Conservation (phyloP, 2,113 vertebrate genomes). For the Clinocottus analis region DNA sequence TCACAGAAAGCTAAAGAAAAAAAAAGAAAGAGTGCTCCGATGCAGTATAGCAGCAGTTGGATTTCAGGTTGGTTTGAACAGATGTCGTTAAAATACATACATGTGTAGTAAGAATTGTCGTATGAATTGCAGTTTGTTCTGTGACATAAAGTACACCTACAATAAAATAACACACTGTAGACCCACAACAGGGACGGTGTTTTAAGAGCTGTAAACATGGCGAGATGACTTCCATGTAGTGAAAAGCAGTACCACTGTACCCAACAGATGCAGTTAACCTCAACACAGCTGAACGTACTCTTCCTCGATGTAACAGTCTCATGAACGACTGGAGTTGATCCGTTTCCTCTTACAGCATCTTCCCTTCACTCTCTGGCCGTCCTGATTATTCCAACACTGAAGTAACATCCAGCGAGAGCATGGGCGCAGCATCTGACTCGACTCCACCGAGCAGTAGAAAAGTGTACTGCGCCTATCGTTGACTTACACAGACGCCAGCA, state of each 20-base stretch:
- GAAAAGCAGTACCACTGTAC: background rate
- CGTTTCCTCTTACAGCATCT: no score
- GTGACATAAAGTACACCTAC: background rate
- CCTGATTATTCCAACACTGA: no score
- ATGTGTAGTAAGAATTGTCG: background rate
- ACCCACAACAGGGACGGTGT: background rate
- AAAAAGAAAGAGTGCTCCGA: background rate
- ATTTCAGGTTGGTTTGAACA: background rate
- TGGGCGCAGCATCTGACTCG: no score
- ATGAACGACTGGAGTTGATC: no score
- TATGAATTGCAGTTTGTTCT: background rate
- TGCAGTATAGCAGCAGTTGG: background rate
- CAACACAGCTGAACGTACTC: background rate
- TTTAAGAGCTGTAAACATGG: conserved; percentile 19
- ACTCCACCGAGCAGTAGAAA: background rate
- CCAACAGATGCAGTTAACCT: no score
- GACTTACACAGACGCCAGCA: background rate
- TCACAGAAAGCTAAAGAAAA: background rate
- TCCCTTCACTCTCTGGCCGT: no score
- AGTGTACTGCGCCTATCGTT: no score
- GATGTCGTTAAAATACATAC: background rate
- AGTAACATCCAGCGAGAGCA: no score
- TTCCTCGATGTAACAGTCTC: conserved; percentile 8
- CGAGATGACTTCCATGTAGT: conserved; percentile 6
- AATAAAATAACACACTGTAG: background rate